A percentile compares a stretch with the other conserved stretches of the same genome.
phyloP scores from a whole-genome alignment of 2,113 vertebrate genomes.

The Gymnorhina tibicen region DNA sequence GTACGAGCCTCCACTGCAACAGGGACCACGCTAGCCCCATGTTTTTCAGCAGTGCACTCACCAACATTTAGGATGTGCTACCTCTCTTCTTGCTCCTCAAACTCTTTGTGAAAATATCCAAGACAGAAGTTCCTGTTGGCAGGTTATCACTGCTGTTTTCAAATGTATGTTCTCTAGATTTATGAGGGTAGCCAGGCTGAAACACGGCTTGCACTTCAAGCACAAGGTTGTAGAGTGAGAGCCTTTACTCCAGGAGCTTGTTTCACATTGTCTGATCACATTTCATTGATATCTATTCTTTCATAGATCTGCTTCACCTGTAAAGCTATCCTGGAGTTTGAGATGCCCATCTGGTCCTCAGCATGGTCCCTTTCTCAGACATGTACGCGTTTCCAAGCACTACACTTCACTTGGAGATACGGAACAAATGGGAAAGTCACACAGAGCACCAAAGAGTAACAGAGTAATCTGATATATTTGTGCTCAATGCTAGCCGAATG shows the following conservation, averaged over 20 bases:
- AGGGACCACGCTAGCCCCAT: rapidly evolving
- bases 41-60: neutral
- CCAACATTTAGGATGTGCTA: neutral
- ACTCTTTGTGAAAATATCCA: neutral
- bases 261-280: neutral
- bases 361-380: neutral
- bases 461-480: neutral
- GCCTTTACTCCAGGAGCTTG: neutral
- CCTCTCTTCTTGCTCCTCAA: neutral
- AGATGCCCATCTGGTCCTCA: neutral
- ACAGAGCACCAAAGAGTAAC: neutral
- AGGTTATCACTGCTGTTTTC: neutral
- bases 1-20: neutral
- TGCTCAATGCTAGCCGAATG: neutral
- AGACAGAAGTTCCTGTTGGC: neutral
- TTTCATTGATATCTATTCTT: neutral
- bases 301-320: neutral
- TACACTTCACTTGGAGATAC: neutral
- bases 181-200: neutral
- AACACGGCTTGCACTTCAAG: neutral
- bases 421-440: neutral
- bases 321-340: neutral
- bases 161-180: neutral
- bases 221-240: neutral
- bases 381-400: neutral